Conservation (phyloP, 1,140 invertebrate species). For the Nilaparvata lugens region DNA sequence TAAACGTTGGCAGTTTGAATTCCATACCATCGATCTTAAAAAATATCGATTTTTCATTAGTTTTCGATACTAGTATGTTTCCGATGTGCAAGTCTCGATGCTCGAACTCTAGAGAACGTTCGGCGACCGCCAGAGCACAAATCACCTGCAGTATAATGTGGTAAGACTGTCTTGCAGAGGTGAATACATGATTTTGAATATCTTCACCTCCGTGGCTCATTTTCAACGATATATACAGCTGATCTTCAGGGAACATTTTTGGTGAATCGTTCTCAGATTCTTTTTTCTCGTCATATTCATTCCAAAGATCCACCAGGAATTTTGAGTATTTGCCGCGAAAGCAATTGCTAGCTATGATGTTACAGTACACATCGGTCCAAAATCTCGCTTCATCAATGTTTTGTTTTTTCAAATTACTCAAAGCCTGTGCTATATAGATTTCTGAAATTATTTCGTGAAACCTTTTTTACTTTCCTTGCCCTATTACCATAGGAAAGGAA, state of each 20-base stretch:
- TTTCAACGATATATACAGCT: too few relatives aligned
- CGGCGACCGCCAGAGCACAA: conserved; percentile 50
- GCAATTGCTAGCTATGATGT: background rate
- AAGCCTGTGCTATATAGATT: background rate
- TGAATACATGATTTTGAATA: background rate
- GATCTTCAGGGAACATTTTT: background rate
- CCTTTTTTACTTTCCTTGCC: too few relatives aligned
- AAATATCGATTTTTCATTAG: background rate
- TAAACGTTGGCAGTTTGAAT: background rate
- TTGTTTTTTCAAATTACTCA: too few relatives aligned
- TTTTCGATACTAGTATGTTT: conserved; percentile 11
- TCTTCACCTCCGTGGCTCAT: background rate
- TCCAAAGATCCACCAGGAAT: background rate
- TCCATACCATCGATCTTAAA: background rate
- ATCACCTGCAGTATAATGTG: too few relatives aligned
- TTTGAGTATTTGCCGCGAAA: background rate
- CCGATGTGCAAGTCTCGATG: too few relatives aligned
- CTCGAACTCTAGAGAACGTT: conserved; percentile 68
- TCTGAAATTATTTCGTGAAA: background rate
- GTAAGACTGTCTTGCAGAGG: background rate
- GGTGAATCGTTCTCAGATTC: background rate
- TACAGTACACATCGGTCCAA: background rate
- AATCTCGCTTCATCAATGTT: too few relatives aligned
- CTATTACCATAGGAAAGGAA: too few relatives aligned
- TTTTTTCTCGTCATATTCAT: background rate